phyloP scores from a whole-genome alignment of 2,888 invertebrate species.

The Hyposoter dolosus region DNA sequence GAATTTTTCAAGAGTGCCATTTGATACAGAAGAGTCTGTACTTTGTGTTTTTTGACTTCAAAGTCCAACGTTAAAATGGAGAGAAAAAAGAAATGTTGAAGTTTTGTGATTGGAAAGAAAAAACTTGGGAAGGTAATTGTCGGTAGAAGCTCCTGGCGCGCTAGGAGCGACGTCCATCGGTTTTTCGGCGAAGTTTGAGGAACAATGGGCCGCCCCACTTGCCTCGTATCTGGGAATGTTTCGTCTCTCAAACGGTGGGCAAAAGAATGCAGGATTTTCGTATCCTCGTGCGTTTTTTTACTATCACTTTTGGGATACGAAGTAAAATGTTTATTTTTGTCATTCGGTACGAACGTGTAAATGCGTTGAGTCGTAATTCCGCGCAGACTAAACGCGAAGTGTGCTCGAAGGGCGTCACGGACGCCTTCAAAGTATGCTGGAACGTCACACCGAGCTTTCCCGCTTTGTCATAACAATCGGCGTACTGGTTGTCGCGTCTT shows the following conservation, averaged over 20 bases:
- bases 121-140: background rate
- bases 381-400: background rate
- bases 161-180: background rate
- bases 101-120: background rate
- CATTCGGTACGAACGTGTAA: background rate
- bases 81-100: background rate
- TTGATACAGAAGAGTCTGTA: too few species aligned
- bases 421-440: constrained; percentile 58
- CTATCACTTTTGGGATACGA: background rate
- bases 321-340: background rate
- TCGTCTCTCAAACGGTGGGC: background rate
- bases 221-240: background rate
- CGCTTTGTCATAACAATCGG: constrained; percentile 88
- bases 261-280: background rate
- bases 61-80: background rate
- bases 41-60: background rate
- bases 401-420: constrained; percentile 5
- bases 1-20: background rate
- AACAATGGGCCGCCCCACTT: background rate
- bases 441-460: constrained; percentile 88
- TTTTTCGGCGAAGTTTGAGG: background rate
- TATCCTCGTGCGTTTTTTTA: background rate
- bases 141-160: background rate
- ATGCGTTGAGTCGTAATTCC: background rate
- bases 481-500: constrained; percentile 87